Evolutionary conservation across 2,113 vertebrate species (phyloP).

Genomic region (Arothron firmamentum): DNA sequence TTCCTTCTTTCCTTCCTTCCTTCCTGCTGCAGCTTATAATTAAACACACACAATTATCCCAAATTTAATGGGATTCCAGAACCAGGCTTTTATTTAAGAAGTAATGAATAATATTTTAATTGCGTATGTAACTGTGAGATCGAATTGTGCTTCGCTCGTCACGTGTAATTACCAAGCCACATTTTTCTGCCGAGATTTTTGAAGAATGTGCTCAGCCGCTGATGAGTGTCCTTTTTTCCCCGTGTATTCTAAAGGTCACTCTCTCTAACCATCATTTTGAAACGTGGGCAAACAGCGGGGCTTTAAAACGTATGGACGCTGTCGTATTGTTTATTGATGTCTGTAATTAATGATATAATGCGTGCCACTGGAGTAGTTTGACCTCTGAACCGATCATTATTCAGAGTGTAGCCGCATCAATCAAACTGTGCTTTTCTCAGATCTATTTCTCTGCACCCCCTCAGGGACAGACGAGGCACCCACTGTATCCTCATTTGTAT

Average conservation of each 20-base stretch:
- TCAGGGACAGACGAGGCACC: constrained; percentile 55
- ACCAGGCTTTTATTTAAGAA: constrained; percentile 81
- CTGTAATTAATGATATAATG: constrained; percentile 98
- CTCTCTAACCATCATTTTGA: background rate
- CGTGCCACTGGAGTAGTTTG: constrained; percentile 90
- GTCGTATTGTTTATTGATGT: constrained; percentile 89
- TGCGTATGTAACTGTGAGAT: constrained; percentile 79
- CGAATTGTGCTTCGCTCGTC: constrained; percentile 71
- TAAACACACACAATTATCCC: constrained; percentile 83
- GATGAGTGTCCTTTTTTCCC: constrained; percentile 31
- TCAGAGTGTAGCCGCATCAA: constrained; percentile 89
- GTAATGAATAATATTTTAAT: constrained; percentile 85
- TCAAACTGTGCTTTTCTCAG: constrained; percentile 75
- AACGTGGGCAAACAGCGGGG: constrained; percentile 62
- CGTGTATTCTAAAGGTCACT: constrained; percentile 36
- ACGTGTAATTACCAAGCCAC: constrained; percentile 76
- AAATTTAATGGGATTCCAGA: constrained; percentile 82
- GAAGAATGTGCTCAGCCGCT: constrained; percentile 49
- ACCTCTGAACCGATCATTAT: constrained; percentile 94
- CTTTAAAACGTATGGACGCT: constrained; percentile 84
- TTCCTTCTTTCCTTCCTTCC: constrained; percentile 56
- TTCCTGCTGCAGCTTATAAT: constrained; percentile 76
- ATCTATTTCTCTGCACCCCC: constrained; percentile 65
- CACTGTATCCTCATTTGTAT: constrained; percentile 75
- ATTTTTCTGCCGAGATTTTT: constrained; percentile 44